Conservation (phyloP, 2,797 vertebrate genomes). For the Cuniculus paca region DNA sequence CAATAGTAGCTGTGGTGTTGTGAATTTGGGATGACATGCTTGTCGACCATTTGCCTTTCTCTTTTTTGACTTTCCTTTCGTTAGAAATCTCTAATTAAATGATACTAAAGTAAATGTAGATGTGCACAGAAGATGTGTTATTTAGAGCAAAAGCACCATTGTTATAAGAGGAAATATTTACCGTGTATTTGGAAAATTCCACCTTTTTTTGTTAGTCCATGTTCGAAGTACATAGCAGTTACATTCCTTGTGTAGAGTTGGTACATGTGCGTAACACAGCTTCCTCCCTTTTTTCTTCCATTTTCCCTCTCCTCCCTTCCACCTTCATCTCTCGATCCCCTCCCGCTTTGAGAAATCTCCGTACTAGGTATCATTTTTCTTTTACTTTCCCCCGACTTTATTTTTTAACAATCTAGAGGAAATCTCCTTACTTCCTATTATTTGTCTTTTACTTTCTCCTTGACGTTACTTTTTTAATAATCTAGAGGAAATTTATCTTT, state of each 20-base stretch:
- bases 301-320: not conserved
- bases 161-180: not conserved
- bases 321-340: not conserved
- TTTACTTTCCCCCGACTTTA: not conserved
- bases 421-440: not conserved
- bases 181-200: not conserved
- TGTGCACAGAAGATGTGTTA: not conserved
- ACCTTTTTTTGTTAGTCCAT: not conserved
- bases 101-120: not conserved
- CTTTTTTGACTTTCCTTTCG: not conserved
- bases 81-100: not conserved
- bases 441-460: not conserved
- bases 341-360: not conserved
- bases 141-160: not conserved
- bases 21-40: not conserved
- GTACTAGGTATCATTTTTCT: not conserved
- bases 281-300: not conserved
- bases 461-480: not conserved
- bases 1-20: not conserved
- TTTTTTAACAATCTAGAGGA: not conserved
- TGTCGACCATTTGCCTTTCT: not conserved
- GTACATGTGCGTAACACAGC: not conserved
- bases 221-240: not conserved
- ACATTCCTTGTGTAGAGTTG: not conserved
- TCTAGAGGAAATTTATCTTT: not conserved